A percentile compares a stretch with the other conserved stretches of the same genome.
These are phyloP conservation scores for Himalopsyche anomala DNA, from an alignment of 2,888 invertebrate species.

Conservation along the genomic window DNA sequence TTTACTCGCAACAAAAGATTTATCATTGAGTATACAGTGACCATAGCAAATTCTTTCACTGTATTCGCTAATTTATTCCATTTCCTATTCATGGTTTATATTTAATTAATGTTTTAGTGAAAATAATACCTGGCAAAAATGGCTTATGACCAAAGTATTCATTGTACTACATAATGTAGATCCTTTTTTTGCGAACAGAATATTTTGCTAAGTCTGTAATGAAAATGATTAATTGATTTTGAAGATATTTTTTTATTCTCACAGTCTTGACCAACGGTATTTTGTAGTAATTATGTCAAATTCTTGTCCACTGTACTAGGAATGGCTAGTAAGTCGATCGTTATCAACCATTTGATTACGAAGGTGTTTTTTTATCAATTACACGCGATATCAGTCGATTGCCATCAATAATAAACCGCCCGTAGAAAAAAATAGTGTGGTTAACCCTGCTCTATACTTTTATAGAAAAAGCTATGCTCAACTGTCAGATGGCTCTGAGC, in stretches of 20 bases:
- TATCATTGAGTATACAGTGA: constrained; percentile 51
- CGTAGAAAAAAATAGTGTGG: too few relatives aligned
- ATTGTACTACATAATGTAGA: constrained; percentile 17
- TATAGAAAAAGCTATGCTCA: too few relatives aligned
- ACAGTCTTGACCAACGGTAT: constrained; percentile 16
- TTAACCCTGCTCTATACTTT: too few relatives aligned
- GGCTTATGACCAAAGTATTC: constrained; percentile 53
- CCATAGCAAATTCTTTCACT: constrained; percentile 60
- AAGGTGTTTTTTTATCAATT: too few relatives aligned
- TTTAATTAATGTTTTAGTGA: constrained; percentile 65
- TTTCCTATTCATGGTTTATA: constrained; percentile 46
- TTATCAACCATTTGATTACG: too few relatives aligned
- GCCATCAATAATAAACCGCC: too few relatives aligned
- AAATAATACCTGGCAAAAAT: constrained; percentile 60
- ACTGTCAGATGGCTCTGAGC: too few relatives aligned
- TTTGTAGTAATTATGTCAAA: background rate
- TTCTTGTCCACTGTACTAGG: too few relatives aligned
- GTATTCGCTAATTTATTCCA: constrained; percentile 18
- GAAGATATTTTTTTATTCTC: constrained; percentile 46
- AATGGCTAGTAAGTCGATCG: too few relatives aligned
- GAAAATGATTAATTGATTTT: constrained; percentile 62
- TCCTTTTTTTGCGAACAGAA: constrained; percentile 41
- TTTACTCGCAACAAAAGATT: constrained; percentile 45
- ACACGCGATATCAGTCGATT: too few relatives aligned
- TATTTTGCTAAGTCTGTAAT: constrained; percentile 48